Conservation (phyloP, 1,140 invertebrate genomes). For the Fopius arisanus region DNA sequence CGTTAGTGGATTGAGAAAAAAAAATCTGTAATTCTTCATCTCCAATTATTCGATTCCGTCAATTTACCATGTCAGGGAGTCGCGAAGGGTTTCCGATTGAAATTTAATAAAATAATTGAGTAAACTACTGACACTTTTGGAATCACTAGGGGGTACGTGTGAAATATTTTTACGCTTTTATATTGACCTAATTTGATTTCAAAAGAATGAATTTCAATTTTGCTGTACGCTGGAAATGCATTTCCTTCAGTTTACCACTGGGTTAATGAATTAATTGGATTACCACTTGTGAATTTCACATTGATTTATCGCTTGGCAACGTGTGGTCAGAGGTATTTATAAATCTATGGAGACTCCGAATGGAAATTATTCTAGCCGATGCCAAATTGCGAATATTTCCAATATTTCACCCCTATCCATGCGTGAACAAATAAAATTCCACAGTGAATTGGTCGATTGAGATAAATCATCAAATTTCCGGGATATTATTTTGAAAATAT, state of each 20-base stretch:
- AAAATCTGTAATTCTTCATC: background rate
- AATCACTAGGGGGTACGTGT: background rate
- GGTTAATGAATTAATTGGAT: slow-evolving; percentile 11
- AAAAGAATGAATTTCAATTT: background rate
- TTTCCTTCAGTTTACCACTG: background rate
- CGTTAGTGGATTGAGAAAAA: background rate
- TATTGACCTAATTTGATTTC: slow-evolving; percentile 4
- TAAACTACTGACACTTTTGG: background rate
- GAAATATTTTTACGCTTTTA: background rate
- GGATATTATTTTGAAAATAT: background rate
- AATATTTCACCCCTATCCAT: background rate
- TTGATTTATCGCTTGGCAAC: slow-evolving; percentile 3
- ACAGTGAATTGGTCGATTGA: background rate
- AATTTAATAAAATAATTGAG: background rate
- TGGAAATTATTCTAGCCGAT: slow-evolving; percentile 3
- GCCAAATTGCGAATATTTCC: background rate
- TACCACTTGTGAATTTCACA: slow-evolving; percentile 6
- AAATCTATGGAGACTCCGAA: background rate
- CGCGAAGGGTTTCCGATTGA: background rate
- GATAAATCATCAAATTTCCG: background rate
- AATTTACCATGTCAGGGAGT: background rate
- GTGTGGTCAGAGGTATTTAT: background rate
- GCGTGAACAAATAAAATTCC: background rate
- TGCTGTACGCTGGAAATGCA: background rate
- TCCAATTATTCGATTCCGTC: background rate